Base-by-base conservation (phyloP, 2,888 invertebrate species). In the Lasius platythorax region DNA sequence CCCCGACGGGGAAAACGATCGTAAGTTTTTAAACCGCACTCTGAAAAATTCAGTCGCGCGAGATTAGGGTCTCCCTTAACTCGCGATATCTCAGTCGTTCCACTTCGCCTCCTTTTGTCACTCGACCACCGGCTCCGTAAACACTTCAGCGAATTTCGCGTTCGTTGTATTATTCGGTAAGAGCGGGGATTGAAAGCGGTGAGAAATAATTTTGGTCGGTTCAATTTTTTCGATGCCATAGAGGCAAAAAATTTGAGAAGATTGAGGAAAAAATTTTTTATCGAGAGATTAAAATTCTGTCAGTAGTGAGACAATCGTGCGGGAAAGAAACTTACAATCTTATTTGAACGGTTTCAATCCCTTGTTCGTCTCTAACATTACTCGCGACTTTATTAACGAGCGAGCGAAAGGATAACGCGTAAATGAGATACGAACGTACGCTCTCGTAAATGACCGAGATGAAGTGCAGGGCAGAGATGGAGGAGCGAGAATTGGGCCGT, bases 1-100 rank as follows among this genome's bases (percentile, higher is more conserved):
- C n/a, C 33, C 33, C 30, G 61, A 58, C 46, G 53, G 40, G 23
- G 23, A 23, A 15, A 75, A 84, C 46, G 73, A 74, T 58, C 82
- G 53, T 50, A 75, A 70, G 81, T 83, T 82, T 83, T 89, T 76
- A 81, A 89, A 83, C 68, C 82, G 85, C 85, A 67, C 82, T 76
- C 53, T 87, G 82, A 89, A 89, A 88, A 89, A 89, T 89, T 89
- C 88, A 87, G 30, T 40, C 82, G 72, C 68, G 43, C 79, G 56
- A 75, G 83, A 88, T 89, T 84, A 83, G 70, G 66, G 63, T 56
- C 9, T 43, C 11, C 46, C 23, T n/a, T 33, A 30, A 40, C 30
- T 64, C 30, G 37, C 46, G 30, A 76, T 46, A 53, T 58, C 67
- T 75, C 53, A 33, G 28, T 9, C 23, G 33, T 46, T 28, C 8